phyloP scores from a whole-genome alignment of 1,140 invertebrate species.

The Drosophila miranda region DNA sequence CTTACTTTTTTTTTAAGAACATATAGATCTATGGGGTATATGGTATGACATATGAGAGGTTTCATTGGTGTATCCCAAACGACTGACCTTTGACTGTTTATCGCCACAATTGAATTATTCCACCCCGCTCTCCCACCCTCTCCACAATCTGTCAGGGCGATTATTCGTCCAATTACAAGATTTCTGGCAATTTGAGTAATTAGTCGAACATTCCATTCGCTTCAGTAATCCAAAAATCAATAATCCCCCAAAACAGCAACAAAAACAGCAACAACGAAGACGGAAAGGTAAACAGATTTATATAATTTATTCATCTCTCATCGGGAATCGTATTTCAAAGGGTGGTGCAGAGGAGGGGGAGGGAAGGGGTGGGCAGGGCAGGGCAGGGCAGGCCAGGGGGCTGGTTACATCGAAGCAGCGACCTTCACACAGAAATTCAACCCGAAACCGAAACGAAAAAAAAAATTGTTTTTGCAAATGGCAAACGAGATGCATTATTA shows the following conservation, averaged over 20 bases:
- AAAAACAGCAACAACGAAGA: slow-evolving; percentile 6
- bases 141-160: neutral
- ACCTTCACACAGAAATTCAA: slow-evolving; percentile 22
- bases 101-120: too few relatives aligned
- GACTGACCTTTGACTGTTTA: too few relatives aligned
- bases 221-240: slow-evolving; percentile 4
- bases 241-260: slow-evolving; percentile 5
- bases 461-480: neutral
- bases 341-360: neutral
- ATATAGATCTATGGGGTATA: too few relatives aligned
- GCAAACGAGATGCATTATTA: slow-evolving; percentile 14
- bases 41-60: too few relatives aligned
- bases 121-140: too few relatives aligned
- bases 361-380: too few relatives aligned
- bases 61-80: too few relatives aligned
- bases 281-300: slow-evolving; percentile 7
- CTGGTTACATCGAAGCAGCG: slow-evolving; percentile 1
- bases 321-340: neutral
- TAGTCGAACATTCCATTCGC: neutral
- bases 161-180: neutral
- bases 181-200: slow-evolving; percentile 12
- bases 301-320: slow-evolving; percentile 10
- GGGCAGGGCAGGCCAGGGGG: neutral
- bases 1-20: too few relatives aligned
- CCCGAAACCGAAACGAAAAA: too few relatives aligned